Conservation (phyloP, 1,140 invertebrate genomes). For the Heliconius congener region DNA sequence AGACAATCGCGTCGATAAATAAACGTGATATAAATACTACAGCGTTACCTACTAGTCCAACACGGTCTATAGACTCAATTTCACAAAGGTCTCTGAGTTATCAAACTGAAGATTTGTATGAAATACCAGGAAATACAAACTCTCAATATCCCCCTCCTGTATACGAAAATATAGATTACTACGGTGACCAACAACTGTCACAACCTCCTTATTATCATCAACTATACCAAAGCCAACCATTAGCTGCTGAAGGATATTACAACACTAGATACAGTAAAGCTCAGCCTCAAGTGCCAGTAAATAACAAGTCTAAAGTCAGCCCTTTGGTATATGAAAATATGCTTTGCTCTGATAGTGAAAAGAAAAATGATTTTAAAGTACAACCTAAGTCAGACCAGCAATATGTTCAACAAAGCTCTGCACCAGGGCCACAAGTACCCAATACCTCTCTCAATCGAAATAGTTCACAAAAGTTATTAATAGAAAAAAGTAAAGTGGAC, state of each 20-base stretch:
- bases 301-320: constrained; percentile 75
- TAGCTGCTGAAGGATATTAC: constrained; percentile 80
- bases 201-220: constrained; percentile 85
- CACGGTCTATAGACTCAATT: constrained; percentile 82
- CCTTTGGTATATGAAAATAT: constrained; percentile 74
- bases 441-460: constrained; percentile 59
- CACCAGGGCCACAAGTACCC: constrained; percentile 74
- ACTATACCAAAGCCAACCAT: constrained; percentile 69
- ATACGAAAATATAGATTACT: constrained; percentile 92
- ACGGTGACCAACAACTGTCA: constrained; percentile 78
- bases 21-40: constrained; percentile 76
- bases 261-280: constrained; percentile 84
- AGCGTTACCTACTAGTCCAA: constrained; percentile 73
- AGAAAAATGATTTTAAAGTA: constrained; percentile 66
- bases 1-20: constrained; percentile 82
- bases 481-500: constrained; percentile 65
- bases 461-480: constrained; percentile 53
- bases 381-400: constrained; percentile 61
- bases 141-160: constrained; percentile 82
- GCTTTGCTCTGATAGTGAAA: constrained; percentile 71
- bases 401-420: constrained; percentile 68
- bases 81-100: constrained; percentile 85
- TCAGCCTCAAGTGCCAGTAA: constrained; percentile 86
- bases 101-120: constrained; percentile 79
- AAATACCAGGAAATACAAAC: constrained; percentile 70